Evolutionary conservation across 2,113 vertebrate genomes (phyloP).

Genomic region (Gadus chalcogrammus): DNA sequence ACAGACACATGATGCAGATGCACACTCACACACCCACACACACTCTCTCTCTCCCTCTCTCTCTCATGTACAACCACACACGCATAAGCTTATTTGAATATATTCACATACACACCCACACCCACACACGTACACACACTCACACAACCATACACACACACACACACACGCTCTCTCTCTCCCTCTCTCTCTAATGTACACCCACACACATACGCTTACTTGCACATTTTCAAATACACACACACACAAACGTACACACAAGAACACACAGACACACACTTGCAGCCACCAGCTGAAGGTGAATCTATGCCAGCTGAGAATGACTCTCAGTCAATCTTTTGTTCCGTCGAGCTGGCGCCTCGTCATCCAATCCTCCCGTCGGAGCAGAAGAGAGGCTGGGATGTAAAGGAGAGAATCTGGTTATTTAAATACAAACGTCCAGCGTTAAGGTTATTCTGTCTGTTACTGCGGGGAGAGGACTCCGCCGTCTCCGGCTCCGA

Average conservation of each 20-base stretch:
- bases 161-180: background rate
- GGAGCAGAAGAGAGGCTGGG: no score
- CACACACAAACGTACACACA: no score
- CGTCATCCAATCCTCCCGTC: constrained; percentile 33
- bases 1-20: no score
- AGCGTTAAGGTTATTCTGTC: no score
- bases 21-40: background rate
- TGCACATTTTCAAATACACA: constrained; percentile 2
- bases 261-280: background rate
- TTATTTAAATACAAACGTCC: no score
- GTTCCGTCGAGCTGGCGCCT: constrained; percentile 61
- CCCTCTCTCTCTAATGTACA: background rate
- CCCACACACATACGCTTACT: constrained; percentile 1
- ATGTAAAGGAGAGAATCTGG: no score
- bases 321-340: constrained; percentile 64
- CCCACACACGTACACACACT: background rate
- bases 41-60: constrained; percentile 6
- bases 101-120: background rate
- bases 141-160: background rate
- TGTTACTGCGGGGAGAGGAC: no score
- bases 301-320: constrained; percentile 64
- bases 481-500: no score
- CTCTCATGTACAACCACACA: background rate
- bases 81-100: background rate
- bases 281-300: constrained; percentile 49